These are phyloP conservation scores for Anabacerthia variegaticeps DNA, from an alignment of 2,797 vertebrate species.

Conservation along the genomic window DNA sequence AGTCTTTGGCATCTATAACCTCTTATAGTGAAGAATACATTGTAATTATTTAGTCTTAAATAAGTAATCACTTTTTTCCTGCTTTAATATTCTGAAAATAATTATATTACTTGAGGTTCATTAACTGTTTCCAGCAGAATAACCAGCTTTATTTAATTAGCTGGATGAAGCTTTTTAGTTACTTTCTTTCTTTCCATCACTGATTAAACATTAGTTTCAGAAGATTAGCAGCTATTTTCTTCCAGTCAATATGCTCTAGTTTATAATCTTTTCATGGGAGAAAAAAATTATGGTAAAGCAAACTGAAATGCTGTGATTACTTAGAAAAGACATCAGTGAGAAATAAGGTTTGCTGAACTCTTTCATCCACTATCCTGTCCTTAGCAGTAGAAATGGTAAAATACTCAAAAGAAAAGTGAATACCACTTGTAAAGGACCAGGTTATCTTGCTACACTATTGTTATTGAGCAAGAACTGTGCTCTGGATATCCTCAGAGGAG, in stretches of 20 bases:
- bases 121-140: conserved; percentile 71
- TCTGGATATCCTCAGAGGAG: not conserved
- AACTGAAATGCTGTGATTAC: conserved; percentile 12
- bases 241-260: conserved; percentile 30
- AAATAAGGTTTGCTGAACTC: conserved; percentile 11
- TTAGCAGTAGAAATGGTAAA: not conserved
- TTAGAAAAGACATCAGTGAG: not conserved
- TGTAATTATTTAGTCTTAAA: conserved; percentile 68
- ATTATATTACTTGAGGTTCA: conserved; percentile 62
- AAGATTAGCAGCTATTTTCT: conserved; percentile 55
- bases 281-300: not conserved
- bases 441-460: not conserved
- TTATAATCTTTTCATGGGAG: not conserved
- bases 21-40: conserved; percentile 35
- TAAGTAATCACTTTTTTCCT: conserved; percentile 66
- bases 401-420: not conserved
- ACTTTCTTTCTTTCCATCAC: conserved; percentile 59
- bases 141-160: conserved; percentile 70
- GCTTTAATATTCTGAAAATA: conserved; percentile 70
- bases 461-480: not conserved
- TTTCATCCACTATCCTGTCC: not conserved
- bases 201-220: conserved; percentile 71
- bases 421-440: not conserved
- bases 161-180: conserved; percentile 61
- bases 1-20: conserved; percentile 30